phyloP scores from a whole-genome alignment of 2,888 invertebrate species.

The Tetropium fuscum region DNA sequence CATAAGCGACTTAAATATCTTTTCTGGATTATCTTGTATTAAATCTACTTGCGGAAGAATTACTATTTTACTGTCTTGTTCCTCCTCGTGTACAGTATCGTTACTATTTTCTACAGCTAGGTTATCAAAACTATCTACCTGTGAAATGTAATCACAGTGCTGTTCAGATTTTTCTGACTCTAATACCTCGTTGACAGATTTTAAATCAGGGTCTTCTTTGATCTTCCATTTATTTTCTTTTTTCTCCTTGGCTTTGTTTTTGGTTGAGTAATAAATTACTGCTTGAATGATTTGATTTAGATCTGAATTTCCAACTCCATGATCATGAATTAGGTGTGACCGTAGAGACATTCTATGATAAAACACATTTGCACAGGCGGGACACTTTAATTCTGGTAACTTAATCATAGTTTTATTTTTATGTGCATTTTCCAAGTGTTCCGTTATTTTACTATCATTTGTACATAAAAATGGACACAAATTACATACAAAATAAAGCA shows the following conservation, averaged over 20 bases:
- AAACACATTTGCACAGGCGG: constrained; percentile 76
- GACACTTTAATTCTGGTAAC: constrained; percentile 72
- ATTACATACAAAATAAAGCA: constrained; percentile 62
- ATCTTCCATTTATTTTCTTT: constrained; percentile 28
- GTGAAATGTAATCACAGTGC: constrained; percentile 10
- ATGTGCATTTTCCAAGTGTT: constrained; percentile 62
- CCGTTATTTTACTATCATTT: constrained; percentile 59
- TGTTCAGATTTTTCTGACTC: constrained; percentile 3
- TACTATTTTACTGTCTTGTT: constrained; percentile 29
- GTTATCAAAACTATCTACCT: constrained; percentile 19
- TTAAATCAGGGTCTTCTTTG: constrained; percentile 28
- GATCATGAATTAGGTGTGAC: constrained; percentile 76
- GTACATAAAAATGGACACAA: constrained; percentile 63
- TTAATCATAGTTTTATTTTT: constrained; percentile 70
- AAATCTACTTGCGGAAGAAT: constrained; percentile 43
- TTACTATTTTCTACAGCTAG: neutral
- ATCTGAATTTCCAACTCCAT: constrained; percentile 74
- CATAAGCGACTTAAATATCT: constrained; percentile 34
- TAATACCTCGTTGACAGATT: constrained; percentile 1
- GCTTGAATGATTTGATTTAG: constrained; percentile 71
- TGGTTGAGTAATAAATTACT: constrained; percentile 63
- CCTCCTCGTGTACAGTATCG: constrained; percentile 1
- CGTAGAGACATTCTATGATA: constrained; percentile 72
- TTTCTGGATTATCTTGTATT: constrained; percentile 42
- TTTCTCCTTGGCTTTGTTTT: constrained; percentile 47